Evolutionary conservation across 2,888 invertebrate species (phyloP).

Genomic region (Drosophila pullipes): DNA sequence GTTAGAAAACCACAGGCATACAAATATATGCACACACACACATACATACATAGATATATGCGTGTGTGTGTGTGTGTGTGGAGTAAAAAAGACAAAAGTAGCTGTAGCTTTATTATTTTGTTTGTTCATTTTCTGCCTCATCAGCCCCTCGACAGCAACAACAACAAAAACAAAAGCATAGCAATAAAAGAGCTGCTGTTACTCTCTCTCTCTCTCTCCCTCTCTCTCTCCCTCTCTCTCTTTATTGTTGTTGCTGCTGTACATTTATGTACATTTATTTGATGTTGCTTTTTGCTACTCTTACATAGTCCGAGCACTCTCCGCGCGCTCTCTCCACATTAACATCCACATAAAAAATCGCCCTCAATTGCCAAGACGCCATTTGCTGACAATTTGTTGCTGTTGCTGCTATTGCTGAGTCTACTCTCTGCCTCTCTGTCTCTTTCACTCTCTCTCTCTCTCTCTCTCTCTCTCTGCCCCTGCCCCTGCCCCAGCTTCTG

Average conservation of each 20-base stretch:
- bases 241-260: conserved; percentile 16
- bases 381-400: conserved; percentile 66
- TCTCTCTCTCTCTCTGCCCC: conserved; percentile 2
- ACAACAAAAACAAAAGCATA: conserved; percentile 42
- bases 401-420: conserved; percentile 26
- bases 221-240: conserved; percentile 13
- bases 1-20: conserved; percentile 45
- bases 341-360: conserved; percentile 31
- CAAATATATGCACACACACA: conserved; percentile 10
- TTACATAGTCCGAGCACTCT: conserved; percentile 43
- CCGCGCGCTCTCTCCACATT: conserved; percentile 5
- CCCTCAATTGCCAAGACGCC: conserved; percentile 70
- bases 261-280: conserved; percentile 30
- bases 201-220: conserved; percentile 22
- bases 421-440: conserved; percentile 26
- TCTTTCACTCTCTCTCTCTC: background rate
- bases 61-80: conserved; percentile 8
- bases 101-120: conserved; percentile 34
- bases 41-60: conserved; percentile 2
- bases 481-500: conserved; percentile 41
- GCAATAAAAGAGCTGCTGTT: conserved; percentile 22
- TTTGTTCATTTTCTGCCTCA: conserved; percentile 56
- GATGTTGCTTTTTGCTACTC: conserved; percentile 42
- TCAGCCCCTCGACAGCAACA: conserved; percentile 44
- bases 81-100: conserved; percentile 56